Conservation (phyloP, 1,140 invertebrate species). For the Bombus confusus region DNA sequence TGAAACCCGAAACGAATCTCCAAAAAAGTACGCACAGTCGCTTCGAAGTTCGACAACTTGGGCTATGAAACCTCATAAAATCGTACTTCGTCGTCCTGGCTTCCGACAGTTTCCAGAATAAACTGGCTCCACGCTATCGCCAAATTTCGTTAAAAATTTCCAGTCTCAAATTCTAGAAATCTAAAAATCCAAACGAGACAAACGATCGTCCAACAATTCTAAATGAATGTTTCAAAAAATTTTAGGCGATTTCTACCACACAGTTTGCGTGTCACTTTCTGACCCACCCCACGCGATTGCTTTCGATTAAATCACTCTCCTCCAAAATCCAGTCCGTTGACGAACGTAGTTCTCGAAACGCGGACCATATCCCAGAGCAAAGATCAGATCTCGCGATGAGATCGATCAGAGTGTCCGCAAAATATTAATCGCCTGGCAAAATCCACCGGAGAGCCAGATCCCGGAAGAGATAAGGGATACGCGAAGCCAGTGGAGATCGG, state of each 20-base stretch:
- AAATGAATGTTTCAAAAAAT: too few species aligned
- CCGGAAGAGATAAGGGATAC: conserved; percentile 25
- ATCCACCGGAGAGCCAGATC: conserved; percentile 12
- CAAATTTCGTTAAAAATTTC: too few species aligned
- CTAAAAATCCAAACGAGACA: too few species aligned
- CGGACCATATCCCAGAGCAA: neutral
- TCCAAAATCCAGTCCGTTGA: neutral
- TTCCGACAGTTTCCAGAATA: neutral
- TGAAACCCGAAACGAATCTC: neutral
- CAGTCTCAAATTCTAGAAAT: too few species aligned
- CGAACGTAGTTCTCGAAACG: neutral
- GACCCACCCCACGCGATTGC: too few species aligned
- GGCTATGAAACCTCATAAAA: neutral
- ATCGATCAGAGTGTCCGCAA: neutral
- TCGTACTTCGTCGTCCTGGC: neutral
- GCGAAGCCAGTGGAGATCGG: neutral
- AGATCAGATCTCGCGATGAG: neutral
- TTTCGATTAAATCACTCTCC: neutral
- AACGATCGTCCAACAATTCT: too few species aligned
- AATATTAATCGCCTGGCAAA: conserved; percentile 36
- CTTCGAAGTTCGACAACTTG: neutral
- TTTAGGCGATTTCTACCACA: too few species aligned
- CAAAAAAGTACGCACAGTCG: too few species aligned
- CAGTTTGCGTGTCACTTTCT: too few species aligned
- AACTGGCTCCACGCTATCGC: too few species aligned